A percentile compares a stretch with the other conserved stretches of the same genome.
Evolutionary conservation across 2,113 vertebrate species (phyloP).

Genomic region (Dasyprocta punctata): DNA sequence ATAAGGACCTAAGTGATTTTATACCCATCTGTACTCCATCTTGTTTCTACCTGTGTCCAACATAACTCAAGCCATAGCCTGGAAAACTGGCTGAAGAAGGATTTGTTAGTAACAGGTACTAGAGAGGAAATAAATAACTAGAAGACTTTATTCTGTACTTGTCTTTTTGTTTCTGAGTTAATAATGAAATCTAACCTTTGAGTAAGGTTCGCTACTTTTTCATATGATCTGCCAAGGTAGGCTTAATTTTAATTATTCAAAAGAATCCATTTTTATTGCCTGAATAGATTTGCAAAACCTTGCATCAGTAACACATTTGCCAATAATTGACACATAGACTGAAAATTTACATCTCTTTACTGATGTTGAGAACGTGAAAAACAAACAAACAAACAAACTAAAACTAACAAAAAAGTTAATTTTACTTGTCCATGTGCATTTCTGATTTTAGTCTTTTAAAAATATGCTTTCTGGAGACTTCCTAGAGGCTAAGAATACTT

Average conservation of each 20-base stretch:
- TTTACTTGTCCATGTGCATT: not conserved
- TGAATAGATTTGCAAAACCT: not conserved
- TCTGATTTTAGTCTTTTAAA: conserved; percentile 35
- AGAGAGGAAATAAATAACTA: not conserved
- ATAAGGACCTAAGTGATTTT: not conserved
- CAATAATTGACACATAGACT: conserved; percentile 1
- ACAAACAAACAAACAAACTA: not conserved
- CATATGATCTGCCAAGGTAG: not conserved
- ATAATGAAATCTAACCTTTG: not conserved
- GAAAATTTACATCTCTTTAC: conserved; percentile 31
- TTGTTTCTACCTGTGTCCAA: not conserved
- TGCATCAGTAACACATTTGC: not conserved
- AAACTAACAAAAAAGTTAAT: not conserved
- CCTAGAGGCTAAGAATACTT: not conserved
- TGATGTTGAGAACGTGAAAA: not conserved
- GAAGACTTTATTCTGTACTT: not conserved
- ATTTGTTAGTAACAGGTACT: not conserved
- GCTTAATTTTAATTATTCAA: conserved; percentile 34
- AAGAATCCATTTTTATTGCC: not conserved
- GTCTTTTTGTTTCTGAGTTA: conserved; percentile 51
- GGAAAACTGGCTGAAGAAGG: not conserved
- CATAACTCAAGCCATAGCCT: not conserved
- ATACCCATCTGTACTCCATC: not conserved
- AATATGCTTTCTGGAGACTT: not conserved
- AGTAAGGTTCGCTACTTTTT: not conserved